A percentile compares a stretch with the other conserved stretches of the same genome.
phyloP scores from a whole-genome alignment of 2,888 invertebrate genomes.

The Ecliptopera silaceata region DNA sequence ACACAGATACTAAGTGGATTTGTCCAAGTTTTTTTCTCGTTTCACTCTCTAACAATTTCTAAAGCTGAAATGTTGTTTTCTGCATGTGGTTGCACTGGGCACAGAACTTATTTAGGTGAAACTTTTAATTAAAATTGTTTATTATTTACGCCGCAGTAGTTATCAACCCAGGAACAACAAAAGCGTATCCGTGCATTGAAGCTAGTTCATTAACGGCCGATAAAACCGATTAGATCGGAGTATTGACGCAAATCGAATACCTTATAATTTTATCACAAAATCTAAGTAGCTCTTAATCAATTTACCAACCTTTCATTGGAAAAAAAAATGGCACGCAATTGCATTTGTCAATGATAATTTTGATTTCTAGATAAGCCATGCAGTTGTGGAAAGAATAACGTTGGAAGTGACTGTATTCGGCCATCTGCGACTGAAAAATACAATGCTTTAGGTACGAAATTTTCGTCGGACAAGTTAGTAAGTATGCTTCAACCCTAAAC shows the following conservation, averaged over 20 bases:
- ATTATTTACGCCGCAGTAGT: too few relatives aligned
- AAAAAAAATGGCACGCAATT: conserved; percentile 85
- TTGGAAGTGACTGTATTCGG: conserved; percentile 37
- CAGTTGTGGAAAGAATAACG: conserved; percentile 87
- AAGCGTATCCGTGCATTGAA: not conserved
- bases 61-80: too few relatives aligned
- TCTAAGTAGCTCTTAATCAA: not conserved
- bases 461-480: too few relatives aligned
- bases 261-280: conserved; percentile 7
- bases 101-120: too few relatives aligned
- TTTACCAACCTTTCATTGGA: conserved; percentile 59
- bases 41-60: too few relatives aligned
- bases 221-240: conserved; percentile 1
- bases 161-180: too few relatives aligned
- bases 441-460: not conserved
- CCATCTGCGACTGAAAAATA: conserved; percentile 44
- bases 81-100: too few relatives aligned
- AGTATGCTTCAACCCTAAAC: too few relatives aligned
- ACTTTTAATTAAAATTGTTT: too few relatives aligned
- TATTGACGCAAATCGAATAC: conserved; percentile 13
- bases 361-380: conserved; percentile 81
- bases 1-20: too few relatives aligned
- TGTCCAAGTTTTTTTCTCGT: too few relatives aligned
- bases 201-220: not conserved
- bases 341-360: conserved; percentile 72